Conservation (phyloP, 2,888 invertebrate species). For the Macaria liturata region DNA sequence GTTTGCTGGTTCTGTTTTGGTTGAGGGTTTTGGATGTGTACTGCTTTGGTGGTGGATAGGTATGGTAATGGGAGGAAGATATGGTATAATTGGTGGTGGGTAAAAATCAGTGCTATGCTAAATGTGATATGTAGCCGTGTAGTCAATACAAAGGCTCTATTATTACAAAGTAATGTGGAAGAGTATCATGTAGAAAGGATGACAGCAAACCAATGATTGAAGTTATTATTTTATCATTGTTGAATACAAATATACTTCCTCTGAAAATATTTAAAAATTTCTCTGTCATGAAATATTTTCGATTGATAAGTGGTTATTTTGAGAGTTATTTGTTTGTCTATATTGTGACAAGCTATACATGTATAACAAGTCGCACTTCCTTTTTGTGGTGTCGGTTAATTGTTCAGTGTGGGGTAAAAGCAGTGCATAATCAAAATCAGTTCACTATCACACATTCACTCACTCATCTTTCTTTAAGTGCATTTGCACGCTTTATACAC, state of each 20-base stretch:
- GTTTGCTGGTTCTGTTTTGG: slow-evolving; percentile 64
- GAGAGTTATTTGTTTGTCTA: no score
- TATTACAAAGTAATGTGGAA: no score
- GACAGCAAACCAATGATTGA: no score
- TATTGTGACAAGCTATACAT: no score
- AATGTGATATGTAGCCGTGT: no score
- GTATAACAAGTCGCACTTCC: not conserved
- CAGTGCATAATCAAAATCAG: slow-evolving; percentile 57
- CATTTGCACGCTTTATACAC: slow-evolving; percentile 21
- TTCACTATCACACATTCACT: slow-evolving; percentile 41
- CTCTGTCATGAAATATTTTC: no score
- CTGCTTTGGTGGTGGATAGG: slow-evolving; percentile 41
- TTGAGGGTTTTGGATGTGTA: slow-evolving; percentile 60
- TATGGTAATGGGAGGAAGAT: not conserved
- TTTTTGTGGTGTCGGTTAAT: not conserved
- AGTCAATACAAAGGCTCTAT: no score
- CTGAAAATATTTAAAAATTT: no score
- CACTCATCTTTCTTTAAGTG: slow-evolving; percentile 32
- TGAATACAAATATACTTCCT: no score
- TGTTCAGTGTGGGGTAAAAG: slow-evolving; percentile 9
- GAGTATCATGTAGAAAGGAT: no score
- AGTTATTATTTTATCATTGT: no score
- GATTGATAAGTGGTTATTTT: no score
- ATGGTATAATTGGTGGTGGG: not conserved
- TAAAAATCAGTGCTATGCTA: slow-evolving; percentile 6